phyloP scores from a whole-genome alignment of 2,113 vertebrate species.

The Melanerpes formicivorus region DNA sequence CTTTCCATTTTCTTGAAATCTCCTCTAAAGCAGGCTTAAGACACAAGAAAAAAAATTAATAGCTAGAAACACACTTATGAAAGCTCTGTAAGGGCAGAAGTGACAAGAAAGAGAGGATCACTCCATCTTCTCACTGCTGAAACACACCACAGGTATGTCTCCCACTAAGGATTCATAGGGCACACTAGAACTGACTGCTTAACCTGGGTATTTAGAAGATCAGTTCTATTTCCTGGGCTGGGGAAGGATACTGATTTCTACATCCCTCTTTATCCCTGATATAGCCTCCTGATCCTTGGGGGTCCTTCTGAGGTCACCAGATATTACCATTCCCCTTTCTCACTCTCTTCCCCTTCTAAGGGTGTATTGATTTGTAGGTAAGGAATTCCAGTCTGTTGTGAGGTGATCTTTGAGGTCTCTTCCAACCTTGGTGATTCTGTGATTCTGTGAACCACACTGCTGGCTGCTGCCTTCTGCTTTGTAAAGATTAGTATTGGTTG shows the following conservation, averaged over 20 bases:
- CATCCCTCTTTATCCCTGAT: not conserved
- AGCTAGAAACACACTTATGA: not conserved
- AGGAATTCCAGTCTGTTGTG: conserved; percentile 4
- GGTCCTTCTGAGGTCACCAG: not conserved
- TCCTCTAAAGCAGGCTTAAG: not conserved
- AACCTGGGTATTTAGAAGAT: not conserved
- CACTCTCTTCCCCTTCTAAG: not conserved
- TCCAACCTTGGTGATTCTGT: no score
- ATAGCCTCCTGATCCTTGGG: not conserved
- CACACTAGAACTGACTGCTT: not conserved
- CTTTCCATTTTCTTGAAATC: not conserved
- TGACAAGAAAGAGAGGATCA: not conserved
- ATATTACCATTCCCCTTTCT: not conserved
- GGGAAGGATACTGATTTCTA: not conserved
- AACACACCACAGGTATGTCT: not conserved
- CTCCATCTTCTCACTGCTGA: not conserved
- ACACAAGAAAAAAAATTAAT: not conserved
- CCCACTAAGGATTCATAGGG: not conserved
- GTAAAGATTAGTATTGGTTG: conserved; percentile 48
- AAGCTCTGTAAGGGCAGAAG: not conserved
- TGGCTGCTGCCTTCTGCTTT: conserved; percentile 31
- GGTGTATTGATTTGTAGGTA: not conserved
- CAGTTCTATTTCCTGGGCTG: not conserved
- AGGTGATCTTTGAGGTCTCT: not conserved
- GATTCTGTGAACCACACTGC: not conserved